These are phyloP conservation scores for Eublepharis macularius DNA, from an alignment of 2,113 vertebrate species.

Conservation along the genomic window DNA sequence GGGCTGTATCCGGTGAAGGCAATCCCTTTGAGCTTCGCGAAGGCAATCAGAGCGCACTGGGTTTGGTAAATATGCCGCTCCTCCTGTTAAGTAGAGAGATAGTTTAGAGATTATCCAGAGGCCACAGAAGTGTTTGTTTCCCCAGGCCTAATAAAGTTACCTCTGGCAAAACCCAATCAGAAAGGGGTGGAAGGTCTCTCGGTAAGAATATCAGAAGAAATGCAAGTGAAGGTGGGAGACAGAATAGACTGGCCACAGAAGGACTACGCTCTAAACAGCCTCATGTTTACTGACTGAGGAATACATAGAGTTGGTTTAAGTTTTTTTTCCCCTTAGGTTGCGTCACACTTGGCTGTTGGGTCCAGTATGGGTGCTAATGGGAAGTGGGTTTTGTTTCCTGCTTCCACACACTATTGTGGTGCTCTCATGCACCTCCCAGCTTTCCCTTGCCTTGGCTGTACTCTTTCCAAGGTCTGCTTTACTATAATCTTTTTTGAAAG, in stretches of 20 bases:
- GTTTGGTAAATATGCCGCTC: slow-evolving; percentile 80
- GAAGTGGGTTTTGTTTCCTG: too few relatives aligned
- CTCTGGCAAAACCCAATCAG: not conserved
- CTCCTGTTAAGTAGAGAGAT: slow-evolving; percentile 58
- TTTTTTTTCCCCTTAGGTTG: not conserved
- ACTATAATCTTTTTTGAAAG: too few relatives aligned
- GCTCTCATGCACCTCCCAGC: too few relatives aligned
- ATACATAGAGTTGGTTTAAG: not conserved
- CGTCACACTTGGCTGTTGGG: too few relatives aligned
- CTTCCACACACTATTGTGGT: too few relatives aligned
- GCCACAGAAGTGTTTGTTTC: too few relatives aligned
- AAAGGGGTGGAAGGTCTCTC: not conserved
- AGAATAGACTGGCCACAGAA: not conserved
- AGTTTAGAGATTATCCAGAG: not conserved
- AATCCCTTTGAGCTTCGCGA: slow-evolving; percentile 72
- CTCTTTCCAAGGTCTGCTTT: too few relatives aligned
- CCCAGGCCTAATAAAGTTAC: not conserved
- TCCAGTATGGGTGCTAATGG: too few relatives aligned
- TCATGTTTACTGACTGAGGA: not conserved
- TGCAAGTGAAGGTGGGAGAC: not conserved
- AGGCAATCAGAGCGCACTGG: slow-evolving; percentile 72
- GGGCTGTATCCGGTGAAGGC: slow-evolving; percentile 75
- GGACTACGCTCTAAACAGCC: not conserved
- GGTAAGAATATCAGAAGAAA: too few relatives aligned
- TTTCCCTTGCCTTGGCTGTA: too few relatives aligned